Evolutionary conservation across 2,888 invertebrate species (phyloP).

Genomic region (Fragum sueziense): DNA sequence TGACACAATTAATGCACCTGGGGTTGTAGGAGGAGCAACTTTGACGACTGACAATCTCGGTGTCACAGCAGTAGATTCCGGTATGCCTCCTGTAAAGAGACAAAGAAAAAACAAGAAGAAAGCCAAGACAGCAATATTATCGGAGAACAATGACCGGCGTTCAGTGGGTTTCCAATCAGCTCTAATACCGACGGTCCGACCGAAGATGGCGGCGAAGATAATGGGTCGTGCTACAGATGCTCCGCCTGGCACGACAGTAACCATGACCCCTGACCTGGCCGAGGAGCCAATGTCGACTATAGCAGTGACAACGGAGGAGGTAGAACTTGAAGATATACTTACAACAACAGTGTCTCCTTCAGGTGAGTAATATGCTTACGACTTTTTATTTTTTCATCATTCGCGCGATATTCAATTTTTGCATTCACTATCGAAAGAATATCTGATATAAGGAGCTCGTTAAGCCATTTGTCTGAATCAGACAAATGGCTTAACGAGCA

Average conservation of each 20-base stretch:
- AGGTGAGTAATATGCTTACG: too few species aligned
- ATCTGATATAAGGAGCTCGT: too few species aligned
- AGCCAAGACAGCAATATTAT: slow-evolving; percentile 39
- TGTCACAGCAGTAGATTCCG: neutral
- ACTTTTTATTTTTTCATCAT: too few species aligned
- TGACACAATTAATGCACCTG: slow-evolving; percentile 2
- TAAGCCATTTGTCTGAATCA: too few species aligned
- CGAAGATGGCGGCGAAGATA: slow-evolving; percentile 35
- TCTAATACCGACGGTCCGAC: slow-evolving; percentile 32
- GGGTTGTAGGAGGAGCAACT: neutral
- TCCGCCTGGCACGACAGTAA: neutral
- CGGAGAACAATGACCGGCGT: slow-evolving; percentile 23
- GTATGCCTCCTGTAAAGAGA: neutral
- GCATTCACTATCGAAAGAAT: too few species aligned
- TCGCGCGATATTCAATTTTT: too few species aligned
- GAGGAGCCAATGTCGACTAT: neutral
- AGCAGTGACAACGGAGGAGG: slow-evolving; percentile 15
- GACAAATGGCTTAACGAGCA: too few species aligned
- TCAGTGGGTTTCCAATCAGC: slow-evolving; percentile 24
- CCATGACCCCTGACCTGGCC: neutral
- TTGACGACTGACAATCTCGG: neutral
- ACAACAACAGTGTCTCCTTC: slow-evolving; percentile 17
- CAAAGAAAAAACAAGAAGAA: slow-evolving; percentile 3
- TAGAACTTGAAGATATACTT: slow-evolving; percentile 11
- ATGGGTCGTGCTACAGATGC: slow-evolving; percentile 2